Conservation (phyloP, 2,888 invertebrate genomes). For the Rhimphoctona megacephalus region DNA sequence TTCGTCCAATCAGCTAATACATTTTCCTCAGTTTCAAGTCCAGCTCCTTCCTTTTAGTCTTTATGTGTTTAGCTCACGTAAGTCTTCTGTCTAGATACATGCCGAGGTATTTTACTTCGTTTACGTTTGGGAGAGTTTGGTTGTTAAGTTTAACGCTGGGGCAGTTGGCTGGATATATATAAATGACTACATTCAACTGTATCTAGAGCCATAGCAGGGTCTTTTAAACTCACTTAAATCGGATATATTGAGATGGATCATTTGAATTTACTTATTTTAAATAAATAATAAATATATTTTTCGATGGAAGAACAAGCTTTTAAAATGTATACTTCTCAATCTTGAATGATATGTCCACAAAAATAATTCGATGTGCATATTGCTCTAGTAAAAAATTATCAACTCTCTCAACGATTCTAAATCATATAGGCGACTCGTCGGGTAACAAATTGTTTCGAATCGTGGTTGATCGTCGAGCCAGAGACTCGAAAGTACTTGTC, state of each 20-base stretch:
- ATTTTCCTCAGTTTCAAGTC: too few species aligned
- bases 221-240: neutral
- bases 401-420: constrained; percentile 13
- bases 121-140: too few species aligned
- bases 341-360: neutral
- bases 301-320: neutral
- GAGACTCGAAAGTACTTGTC: constrained; percentile 27
- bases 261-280: neutral
- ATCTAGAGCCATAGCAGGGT: too few species aligned
- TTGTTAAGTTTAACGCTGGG: too few species aligned
- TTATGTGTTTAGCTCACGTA: too few species aligned
- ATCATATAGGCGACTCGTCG: constrained; percentile 51
- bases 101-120: too few species aligned
- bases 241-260: neutral
- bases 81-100: too few species aligned
- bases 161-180: neutral
- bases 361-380: neutral
- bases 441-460: constrained; percentile 60
- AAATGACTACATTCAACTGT: neutral
- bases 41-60: too few species aligned
- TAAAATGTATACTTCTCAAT: neutral
- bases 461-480: constrained; percentile 11
- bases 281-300: neutral
- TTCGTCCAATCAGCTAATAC: too few species aligned
- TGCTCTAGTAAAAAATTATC: neutral